Evolutionary conservation across 2,888 invertebrate genomes (phyloP).

Genomic region (Nasonovia ribisnigri): DNA sequence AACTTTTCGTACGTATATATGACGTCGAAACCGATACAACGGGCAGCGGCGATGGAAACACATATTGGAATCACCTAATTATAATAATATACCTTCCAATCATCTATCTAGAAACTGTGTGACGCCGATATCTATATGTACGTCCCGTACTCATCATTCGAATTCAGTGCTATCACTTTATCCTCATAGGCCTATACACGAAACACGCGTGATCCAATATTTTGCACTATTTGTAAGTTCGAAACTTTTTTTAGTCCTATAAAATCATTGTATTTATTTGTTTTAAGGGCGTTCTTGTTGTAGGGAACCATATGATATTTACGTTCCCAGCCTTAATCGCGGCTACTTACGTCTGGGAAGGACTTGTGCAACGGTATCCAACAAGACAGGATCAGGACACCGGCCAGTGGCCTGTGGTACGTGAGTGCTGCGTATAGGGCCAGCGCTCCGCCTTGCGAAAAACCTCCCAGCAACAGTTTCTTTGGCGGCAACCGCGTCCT

Average conservation of each 20-base stretch:
- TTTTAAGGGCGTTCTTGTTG: no score
- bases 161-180: background rate
- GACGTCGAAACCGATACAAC: no score
- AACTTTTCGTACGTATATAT: no score
- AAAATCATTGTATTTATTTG: no score
- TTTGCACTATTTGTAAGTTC: no score
- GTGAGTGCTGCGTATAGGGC: constrained; percentile 93
- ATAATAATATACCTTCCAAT: background rate
- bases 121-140: background rate
- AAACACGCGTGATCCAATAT: background rate
- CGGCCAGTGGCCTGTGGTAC: constrained; percentile 84
- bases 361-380: constrained; percentile 93
- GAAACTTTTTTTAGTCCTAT: no score
- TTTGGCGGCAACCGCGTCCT: constrained; percentile 71
- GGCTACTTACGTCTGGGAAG: constrained; percentile 77
- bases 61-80: background rate
- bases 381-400: constrained; percentile 89
- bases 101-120: background rate
- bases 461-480: constrained; percentile 91
- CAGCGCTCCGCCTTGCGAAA: constrained; percentile 96
- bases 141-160: no score
- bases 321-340: background rate
- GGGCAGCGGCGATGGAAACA: no score
- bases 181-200: background rate
- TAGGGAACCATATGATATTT: no score